Evolutionary conservation across 1,140 invertebrate genomes (phyloP), one percentile per base, ranked within the genome.

Genomic region (Drosophila rufa): DNA sequence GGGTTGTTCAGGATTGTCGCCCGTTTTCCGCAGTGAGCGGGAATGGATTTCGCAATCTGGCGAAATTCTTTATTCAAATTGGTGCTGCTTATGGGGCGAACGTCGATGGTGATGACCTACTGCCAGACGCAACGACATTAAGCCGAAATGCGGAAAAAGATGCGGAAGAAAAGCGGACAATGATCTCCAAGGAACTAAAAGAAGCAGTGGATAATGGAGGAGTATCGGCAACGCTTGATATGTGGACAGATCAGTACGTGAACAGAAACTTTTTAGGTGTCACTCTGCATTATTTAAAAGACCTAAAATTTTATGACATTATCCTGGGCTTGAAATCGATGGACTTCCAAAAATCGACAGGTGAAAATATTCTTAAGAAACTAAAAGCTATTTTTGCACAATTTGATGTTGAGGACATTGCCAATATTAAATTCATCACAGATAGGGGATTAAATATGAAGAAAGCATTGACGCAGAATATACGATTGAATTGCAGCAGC

Each of bases 11-110:
- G 47, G 69, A 78, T 36, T 68, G 75, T 30, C 42, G 43, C 7
- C 75, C 62, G 15, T 78, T 61, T 67, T 74, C 69, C 4, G 36
- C 64, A 17, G 50, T 78, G 6, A 51, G 8, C 33, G 75, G 69
- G 1, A 25, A 17, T 12, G 69, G 75, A 42, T 75, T 79, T 48
- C 60, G 19, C 8, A 43, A 22, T 9, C 46, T 79, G 33, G 59
- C 56, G 11, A 30, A 58, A 19, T 22, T 22, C 19, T 22, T 22
- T 22, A 22, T 22, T 2, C 19, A 22, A 1, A 22, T 22, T 22
- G 19, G 76, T 50, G 30, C 30, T 1, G 43, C 17, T 0, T 68
- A 74, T 30, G 70, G 70, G 19, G 51, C 51, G 3, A 19, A 59
- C 25, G 25, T 79, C 3, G 76, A 79, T 36, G 12, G 67, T 1